These are phyloP conservation scores for Brachionichthys hirsutus DNA, from an alignment of 2,113 vertebrate species.

Conservation along the genomic window DNA sequence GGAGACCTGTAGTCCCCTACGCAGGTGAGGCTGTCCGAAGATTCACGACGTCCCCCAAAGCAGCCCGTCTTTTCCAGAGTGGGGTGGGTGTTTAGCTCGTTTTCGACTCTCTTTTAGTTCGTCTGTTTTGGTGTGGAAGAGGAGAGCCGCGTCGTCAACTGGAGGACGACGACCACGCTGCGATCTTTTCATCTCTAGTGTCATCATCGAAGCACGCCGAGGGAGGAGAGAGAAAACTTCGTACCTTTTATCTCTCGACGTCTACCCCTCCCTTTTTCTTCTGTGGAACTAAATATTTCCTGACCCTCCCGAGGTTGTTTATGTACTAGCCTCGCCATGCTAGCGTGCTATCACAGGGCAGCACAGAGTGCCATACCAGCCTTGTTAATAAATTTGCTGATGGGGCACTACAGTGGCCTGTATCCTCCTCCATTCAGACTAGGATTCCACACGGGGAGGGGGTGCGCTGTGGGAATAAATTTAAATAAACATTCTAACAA, in stretches of 20 bases:
- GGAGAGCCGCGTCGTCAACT: constrained; percentile 51
- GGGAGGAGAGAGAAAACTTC: constrained; percentile 52
- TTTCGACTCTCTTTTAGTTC: constrained; percentile 36
- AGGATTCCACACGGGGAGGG: constrained; percentile 67
- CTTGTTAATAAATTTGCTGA: constrained; percentile 78
- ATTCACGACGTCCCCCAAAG: neutral
- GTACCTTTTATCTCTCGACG: constrained; percentile 39
- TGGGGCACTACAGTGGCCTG: constrained; percentile 84
- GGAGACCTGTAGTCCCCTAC: constrained; percentile 86
- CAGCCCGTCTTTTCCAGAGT: neutral
- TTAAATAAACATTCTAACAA: constrained; percentile 70
- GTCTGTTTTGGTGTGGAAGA: constrained; percentile 70
- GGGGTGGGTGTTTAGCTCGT: no score
- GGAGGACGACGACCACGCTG: constrained; percentile 66
- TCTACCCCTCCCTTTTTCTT: constrained; percentile 28
- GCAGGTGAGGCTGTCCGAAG: constrained; percentile 61
- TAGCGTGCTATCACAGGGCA: constrained; percentile 57
- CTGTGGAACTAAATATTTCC: constrained; percentile 55
- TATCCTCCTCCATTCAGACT: constrained; percentile 91
- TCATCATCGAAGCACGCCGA: constrained; percentile 60
- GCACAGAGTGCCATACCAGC: constrained; percentile 70
- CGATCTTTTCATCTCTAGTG: constrained; percentile 37
- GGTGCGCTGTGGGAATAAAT: constrained; percentile 56
- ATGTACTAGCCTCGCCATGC: constrained; percentile 54
- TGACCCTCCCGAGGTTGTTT: constrained; percentile 22